These are phyloP conservation scores for Maniola hyperantus DNA, from an alignment of 2,888 invertebrate genomes.

Conservation along the genomic window DNA sequence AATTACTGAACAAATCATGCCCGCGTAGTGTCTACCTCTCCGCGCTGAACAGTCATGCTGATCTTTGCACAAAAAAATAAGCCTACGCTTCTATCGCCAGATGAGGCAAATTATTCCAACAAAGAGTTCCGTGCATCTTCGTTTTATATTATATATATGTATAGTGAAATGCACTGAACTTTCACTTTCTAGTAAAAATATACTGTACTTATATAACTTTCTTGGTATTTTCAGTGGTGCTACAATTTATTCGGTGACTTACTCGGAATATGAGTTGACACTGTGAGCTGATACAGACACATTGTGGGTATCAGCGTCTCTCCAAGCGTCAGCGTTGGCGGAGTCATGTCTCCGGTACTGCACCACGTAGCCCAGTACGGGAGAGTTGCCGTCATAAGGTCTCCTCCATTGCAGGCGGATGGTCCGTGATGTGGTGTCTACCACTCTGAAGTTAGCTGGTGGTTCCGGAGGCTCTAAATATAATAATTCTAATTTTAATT, in stretches of 20 bases:
- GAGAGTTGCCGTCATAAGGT: conserved; percentile 91
- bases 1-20: too few relatives aligned
- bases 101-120: too few relatives aligned
- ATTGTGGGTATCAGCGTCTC: conserved; percentile 82
- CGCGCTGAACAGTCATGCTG: too few relatives aligned
- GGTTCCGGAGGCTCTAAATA: conserved; percentile 88
- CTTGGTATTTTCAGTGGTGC: too few relatives aligned
- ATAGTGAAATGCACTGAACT: too few relatives aligned
- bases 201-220: too few relatives aligned
- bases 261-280: conserved; percentile 66
- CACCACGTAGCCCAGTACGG: conserved; percentile 89
- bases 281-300: conserved; percentile 73
- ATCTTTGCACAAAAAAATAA: too few relatives aligned
- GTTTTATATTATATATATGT: too few relatives aligned
- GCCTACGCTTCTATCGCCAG: too few relatives aligned
- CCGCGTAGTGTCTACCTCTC: too few relatives aligned
- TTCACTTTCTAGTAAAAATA: too few relatives aligned
- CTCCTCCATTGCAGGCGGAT: conserved; percentile 86
- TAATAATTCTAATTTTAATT: neutral
- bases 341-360: conserved; percentile 86
- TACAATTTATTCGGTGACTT: conserved; percentile 41
- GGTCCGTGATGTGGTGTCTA: conserved; percentile 85
- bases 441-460: conserved; percentile 84
- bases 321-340: conserved; percentile 79
- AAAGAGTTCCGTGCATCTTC: too few relatives aligned